Evolutionary conservation across 1,140 invertebrate species (phyloP).

Genomic region (Caenorhabditis briggsae): DNA sequence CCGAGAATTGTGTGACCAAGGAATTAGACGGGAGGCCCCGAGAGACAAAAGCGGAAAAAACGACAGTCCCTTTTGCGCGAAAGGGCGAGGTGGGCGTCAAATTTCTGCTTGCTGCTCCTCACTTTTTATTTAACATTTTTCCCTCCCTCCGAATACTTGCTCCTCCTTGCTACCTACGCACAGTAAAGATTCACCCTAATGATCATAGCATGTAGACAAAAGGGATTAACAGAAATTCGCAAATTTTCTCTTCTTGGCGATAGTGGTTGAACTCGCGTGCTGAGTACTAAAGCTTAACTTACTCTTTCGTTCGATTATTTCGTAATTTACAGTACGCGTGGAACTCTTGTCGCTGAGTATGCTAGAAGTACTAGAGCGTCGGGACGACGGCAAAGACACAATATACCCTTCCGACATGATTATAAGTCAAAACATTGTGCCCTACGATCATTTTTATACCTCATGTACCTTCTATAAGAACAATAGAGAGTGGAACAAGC

Average conservation of each 20-base stretch:
- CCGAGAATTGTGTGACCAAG: conserved; percentile 39
- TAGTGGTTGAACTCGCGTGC: not conserved
- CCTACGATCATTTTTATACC: not conserved
- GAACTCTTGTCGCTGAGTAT: not conserved
- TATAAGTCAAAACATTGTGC: not conserved
- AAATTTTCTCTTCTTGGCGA: conserved; percentile 7
- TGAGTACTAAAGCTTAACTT: not conserved
- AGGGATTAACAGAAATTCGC: conserved; percentile 29
- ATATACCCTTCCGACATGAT: conserved; percentile 18
- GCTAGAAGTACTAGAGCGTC: conserved; percentile 39
- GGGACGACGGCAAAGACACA: conserved; percentile 19
- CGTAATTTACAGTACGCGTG: conserved; percentile 20
- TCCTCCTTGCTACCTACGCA: conserved; percentile 26
- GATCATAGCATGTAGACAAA: conserved; percentile 52
- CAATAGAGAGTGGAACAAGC: not conserved
- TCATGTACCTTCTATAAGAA: not conserved
- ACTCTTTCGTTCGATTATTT: conserved; percentile 30
- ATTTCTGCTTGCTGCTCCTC: conserved; percentile 41
- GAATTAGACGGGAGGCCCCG: conserved; percentile 39
- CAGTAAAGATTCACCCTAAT: not conserved
- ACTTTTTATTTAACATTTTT: conserved; percentile 48
- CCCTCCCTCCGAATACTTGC: not conserved
- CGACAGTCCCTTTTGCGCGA: not conserved
- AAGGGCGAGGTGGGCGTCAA: conserved; percentile 50
- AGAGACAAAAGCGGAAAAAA: conserved; percentile 46